A percentile compares a stretch with the other conserved stretches of the same genome.
Conservation (phyloP, 2,797 vertebrate species). For the Peromyscus aztecus region DNA sequence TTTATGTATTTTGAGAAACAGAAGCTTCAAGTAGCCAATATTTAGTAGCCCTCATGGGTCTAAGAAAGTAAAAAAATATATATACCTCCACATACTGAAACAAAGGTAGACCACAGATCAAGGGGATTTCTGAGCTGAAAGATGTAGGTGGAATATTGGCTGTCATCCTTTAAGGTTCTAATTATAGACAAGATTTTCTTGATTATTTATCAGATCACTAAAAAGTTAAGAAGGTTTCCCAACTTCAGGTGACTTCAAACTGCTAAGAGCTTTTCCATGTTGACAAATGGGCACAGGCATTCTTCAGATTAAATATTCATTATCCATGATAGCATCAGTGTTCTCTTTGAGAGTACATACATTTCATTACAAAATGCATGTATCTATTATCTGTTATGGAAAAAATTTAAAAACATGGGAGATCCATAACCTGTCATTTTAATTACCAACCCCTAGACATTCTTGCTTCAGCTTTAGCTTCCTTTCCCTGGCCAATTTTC, state of each 20-base stretch:
- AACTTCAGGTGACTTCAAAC: not conserved
- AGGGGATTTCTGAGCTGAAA: not conserved
- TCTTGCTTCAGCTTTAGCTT: not conserved
- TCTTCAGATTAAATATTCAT: slow-evolving; percentile 12
- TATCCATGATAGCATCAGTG: not conserved
- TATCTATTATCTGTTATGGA: not conserved
- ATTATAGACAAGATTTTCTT: not conserved
- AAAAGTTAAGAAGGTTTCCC: not conserved
- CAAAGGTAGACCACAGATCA: not conserved
- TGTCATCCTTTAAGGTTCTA: not conserved
- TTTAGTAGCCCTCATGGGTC: not conserved
- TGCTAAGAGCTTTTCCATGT: slow-evolving; percentile 22
- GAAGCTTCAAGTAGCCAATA: not conserved
- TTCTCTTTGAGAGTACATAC: not conserved
- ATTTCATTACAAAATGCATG: slow-evolving; percentile 28
- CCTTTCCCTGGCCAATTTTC: not conserved
- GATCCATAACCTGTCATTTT: not conserved
- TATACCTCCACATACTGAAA: not conserved
- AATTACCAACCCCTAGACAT: not conserved
- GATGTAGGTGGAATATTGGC: not conserved
- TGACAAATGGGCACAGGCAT: not conserved
- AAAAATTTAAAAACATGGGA: not conserved
- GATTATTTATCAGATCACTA: not conserved
- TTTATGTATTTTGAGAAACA: not conserved
- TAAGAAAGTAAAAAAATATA: not conserved